Evolutionary conservation across 2,888 invertebrate species (phyloP).

Genomic region (Sepiola atlantica): DNA sequence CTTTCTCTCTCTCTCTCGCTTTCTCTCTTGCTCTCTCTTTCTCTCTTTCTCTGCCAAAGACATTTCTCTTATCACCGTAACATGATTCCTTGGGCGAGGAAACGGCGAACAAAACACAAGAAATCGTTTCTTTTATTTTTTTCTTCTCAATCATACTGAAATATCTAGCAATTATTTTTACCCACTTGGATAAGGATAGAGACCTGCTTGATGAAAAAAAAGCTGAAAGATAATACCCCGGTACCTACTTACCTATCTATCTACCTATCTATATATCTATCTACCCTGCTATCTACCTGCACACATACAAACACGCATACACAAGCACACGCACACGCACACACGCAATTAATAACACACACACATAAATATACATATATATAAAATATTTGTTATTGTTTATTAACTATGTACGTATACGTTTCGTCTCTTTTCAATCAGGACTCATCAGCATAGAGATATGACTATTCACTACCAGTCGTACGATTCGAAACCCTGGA

Average conservation of each 20-base stretch:
- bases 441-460: too few species aligned
- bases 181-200: background rate
- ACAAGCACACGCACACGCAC: background rate
- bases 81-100: background rate
- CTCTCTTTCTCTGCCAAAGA: background rate
- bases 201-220: background rate
- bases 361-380: background rate
- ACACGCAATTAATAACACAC: background rate
- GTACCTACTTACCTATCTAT: background rate
- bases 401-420: too few species aligned
- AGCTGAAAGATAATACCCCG: background rate
- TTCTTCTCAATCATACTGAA: background rate
- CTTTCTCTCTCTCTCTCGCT: too few species aligned
- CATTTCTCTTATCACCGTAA: background rate
- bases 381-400: too few species aligned
- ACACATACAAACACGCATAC: background rate
- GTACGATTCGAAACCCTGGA: too few species aligned
- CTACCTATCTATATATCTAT: background rate
- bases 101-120: background rate
- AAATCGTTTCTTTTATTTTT: background rate
- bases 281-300: background rate
- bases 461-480: too few species aligned
- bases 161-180: background rate
- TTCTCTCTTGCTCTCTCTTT: too few species aligned
- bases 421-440: too few species aligned